Evolutionary conservation across 2,888 invertebrate genomes (phyloP).

Genomic region (Lycia hirtaria): DNA sequence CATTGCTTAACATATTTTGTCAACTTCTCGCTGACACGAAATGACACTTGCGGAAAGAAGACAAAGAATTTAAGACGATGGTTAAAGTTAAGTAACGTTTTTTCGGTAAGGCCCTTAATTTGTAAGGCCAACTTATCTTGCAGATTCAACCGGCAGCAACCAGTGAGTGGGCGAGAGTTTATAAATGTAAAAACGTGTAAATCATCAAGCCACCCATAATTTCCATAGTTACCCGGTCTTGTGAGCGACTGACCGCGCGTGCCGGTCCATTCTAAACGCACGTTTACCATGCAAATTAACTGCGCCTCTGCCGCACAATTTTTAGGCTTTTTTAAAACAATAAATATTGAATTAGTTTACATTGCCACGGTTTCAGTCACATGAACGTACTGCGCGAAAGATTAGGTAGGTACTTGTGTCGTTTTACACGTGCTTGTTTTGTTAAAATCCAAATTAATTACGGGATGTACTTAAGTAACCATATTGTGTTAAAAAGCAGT

Average conservation of each 20-base stretch:
- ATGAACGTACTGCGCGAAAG: constrained; percentile 30
- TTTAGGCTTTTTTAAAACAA: constrained; percentile 65
- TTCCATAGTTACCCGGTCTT: constrained; percentile 54
- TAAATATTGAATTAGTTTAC: constrained; percentile 70
- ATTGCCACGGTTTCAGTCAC: constrained; percentile 51
- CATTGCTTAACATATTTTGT: no score
- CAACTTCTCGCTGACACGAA: no score
- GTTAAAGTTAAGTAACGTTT: no score
- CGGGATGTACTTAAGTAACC: no score
- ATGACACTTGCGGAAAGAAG: no score
- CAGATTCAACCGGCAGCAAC: background rate
- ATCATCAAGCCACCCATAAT: constrained; percentile 10
- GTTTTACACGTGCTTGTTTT: background rate
- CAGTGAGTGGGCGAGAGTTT: background rate
- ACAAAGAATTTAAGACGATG: no score
- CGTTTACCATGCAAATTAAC: constrained; percentile 83
- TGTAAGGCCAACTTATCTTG: background rate
- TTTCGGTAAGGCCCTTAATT: no score
- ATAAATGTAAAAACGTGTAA: background rate
- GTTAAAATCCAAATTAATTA: no score
- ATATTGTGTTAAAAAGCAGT: no score
- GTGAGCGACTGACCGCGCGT: constrained; percentile 71
- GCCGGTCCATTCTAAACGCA: constrained; percentile 82
- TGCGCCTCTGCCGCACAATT: constrained; percentile 67
- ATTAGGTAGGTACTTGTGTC: background rate